These are phyloP conservation scores for Bradypodion ventrale DNA, from an alignment of 2,797 vertebrate species.

Conservation along the genomic window DNA sequence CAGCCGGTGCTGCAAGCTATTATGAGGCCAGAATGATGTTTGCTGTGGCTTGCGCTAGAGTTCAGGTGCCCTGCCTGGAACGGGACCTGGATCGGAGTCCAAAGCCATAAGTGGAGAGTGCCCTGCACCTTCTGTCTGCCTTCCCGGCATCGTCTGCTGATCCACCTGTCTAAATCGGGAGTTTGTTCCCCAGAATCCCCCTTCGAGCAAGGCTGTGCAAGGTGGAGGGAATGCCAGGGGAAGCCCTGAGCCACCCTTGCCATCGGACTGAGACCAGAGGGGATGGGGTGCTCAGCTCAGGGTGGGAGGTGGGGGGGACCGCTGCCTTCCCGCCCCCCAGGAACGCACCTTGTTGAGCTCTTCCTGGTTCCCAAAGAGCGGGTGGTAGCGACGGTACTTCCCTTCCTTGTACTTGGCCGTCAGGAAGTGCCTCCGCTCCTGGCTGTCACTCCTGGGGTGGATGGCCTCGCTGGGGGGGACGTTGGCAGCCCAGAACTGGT, in stretches of 20 bases:
- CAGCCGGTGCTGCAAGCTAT: too few species aligned
- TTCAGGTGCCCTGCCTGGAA: not conserved
- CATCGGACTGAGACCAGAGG: too few species aligned
- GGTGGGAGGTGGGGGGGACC: not conserved
- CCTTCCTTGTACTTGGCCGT: conserved; percentile 91
- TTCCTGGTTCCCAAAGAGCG: conserved; percentile 89
- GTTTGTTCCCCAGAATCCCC: too few species aligned
- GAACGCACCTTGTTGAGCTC: conserved; percentile 88
- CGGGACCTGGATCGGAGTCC: too few species aligned
- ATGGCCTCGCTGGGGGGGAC: conserved; percentile 92
- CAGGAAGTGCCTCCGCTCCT: conserved; percentile 83
- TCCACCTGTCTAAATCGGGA: not conserved
- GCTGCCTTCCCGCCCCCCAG: accelerated
- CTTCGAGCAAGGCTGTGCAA: too few species aligned
- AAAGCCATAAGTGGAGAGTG: not conserved
- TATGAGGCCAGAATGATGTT: not conserved
- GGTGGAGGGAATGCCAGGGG: too few species aligned
- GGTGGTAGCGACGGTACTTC: conserved; percentile 93
- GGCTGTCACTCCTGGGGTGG: conserved; percentile 75
- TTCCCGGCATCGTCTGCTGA: not conserved
- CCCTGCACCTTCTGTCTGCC: not conserved
- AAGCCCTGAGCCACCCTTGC: not conserved
- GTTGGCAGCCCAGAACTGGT: conserved; percentile 94
- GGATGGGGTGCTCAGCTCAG: accelerated
- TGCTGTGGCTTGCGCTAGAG: not conserved